Percentiles rank a stretch among this genome's conserved stretches.
phyloP scores from a whole-genome alignment of 1,140 invertebrate species.

The Rhynchophorus ferrugineus region DNA sequence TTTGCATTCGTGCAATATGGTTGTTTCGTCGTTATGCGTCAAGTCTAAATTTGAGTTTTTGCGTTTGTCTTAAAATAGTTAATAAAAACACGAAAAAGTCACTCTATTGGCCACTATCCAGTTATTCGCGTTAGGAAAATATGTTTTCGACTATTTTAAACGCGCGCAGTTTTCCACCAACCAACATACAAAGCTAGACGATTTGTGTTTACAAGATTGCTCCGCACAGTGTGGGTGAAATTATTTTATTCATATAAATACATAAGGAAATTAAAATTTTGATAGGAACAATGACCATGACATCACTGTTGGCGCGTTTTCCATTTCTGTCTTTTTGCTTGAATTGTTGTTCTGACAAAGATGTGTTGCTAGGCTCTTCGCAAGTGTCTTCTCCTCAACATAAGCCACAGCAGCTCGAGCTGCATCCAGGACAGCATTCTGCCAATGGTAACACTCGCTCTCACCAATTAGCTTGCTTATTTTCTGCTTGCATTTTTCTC shows the following conservation, averaged over 20 bases:
- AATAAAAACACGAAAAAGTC: conserved; percentile 18
- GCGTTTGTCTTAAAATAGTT: conserved; percentile 13
- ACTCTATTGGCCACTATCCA: conserved; percentile 16
- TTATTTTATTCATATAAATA: too few species aligned
- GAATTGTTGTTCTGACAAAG: conserved; percentile 38
- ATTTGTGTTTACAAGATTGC: too few species aligned
- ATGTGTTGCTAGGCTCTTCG: conserved; percentile 56
- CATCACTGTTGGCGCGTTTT: conserved; percentile 26
- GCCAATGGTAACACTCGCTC: conserved; percentile 57
- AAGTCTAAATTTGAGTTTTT: conserved; percentile 5
- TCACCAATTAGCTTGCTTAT: conserved; percentile 6
- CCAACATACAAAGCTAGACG: too few species aligned
- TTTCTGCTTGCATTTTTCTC: background rate
- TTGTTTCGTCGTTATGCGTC: too few species aligned
- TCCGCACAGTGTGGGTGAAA: too few species aligned
- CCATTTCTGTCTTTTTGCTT: conserved; percentile 33
- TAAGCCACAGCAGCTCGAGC: conserved; percentile 61
- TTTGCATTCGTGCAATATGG: too few species aligned
- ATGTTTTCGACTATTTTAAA: conserved; percentile 1
- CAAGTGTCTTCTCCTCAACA: conserved; percentile 61
- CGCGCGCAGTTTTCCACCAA: too few species aligned
- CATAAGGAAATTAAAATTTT: too few species aligned
- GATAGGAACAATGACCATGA: conserved; percentile 11
- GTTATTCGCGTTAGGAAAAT: conserved; percentile 5
- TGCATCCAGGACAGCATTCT: conserved; percentile 62